Evolutionary conservation across 2,113 vertebrate species (phyloP), one percentile per base, ranked within the genome.

Genomic region (Aegotheles bennettii): DNA sequence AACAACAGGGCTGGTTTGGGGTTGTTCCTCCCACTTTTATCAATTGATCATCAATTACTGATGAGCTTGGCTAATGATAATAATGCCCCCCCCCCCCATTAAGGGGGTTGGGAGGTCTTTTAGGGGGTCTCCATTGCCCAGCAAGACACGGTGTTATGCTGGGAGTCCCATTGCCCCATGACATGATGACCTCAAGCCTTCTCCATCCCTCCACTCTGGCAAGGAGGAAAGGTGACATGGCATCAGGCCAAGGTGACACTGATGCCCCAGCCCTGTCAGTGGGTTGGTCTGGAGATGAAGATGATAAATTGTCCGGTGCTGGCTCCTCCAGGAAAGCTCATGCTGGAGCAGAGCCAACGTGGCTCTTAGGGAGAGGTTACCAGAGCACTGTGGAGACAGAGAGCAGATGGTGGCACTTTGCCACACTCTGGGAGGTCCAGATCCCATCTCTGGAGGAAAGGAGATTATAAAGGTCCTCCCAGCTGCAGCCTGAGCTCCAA

Each of bases 181-280:
- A 47, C 4, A 1, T 7, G 11, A 33, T 24, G 20, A 20, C 36
- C 18, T 26, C 38, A 10, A 35, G 21, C 19, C 19, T 17, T 36
- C 47, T 57, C 20, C 64, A 61, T 10, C 28, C 50, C 29, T 20
- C 1, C 3, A 9, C 16, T 5, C 4, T 0, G 11, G 33, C 18
- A 14, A 35, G 45, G 36, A 12, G 5, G 33, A 38, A 16, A 0
- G 1, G 57, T 6, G 67, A 13, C 1, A 1, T 36, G n/a, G 51
- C 9, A 0, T 15, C 63, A 36, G 31, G 13, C 45, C 35, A 24
- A 1, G 1, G 4, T 3, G 40, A 29, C 68, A 26, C 24, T 51
- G 40, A 63, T 14, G 28, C 33, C 43, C 16, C 69, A 7, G 33
- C 16, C 23, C 35, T 48, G 25, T 14, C 16, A 18, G 13, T 0